These are phyloP conservation scores for Eristalis arbustorum DNA, from an alignment of 2,888 invertebrate species.

Conservation along the genomic window DNA sequence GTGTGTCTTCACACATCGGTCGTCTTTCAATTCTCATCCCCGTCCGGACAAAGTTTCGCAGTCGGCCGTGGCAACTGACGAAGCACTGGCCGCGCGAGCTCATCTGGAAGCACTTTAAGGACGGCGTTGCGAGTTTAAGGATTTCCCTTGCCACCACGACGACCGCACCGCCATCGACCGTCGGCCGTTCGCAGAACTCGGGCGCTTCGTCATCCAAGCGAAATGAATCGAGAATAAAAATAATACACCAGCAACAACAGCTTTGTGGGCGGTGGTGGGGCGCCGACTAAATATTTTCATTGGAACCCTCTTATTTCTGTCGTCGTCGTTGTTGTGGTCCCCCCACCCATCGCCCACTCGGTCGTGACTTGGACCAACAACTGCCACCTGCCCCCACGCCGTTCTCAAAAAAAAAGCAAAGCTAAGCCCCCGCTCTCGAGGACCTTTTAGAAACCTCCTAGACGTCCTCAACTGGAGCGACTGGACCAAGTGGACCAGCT, in stretches of 20 bases:
- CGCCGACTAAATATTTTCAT: not conserved
- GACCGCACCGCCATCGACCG: too few relatives aligned
- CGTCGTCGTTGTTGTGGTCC: not conserved
- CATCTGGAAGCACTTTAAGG: not conserved
- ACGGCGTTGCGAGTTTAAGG: not conserved
- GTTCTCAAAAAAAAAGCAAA: not conserved
- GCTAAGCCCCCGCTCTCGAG: not conserved
- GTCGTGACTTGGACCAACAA: not conserved
- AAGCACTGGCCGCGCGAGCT: not conserved
- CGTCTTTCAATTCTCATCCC: not conserved
- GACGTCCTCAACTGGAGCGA: not conserved
- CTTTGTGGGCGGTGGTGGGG: not conserved
- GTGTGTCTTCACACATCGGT: not conserved
- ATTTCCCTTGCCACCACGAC: too few relatives aligned
- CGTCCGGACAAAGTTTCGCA: not conserved
- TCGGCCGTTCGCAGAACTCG: too few relatives aligned
- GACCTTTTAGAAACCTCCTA: not conserved
- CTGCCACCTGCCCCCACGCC: not conserved
- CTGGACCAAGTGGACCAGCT: not conserved
- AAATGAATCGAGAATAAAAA: not conserved
- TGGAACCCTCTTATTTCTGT: not conserved
- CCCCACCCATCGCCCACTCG: not conserved
- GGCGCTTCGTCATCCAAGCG: not conserved
- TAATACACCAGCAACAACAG: not conserved
- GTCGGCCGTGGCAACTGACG: not conserved